Base-by-base conservation (phyloP, 2,113 vertebrate species). In the Thermophis baileyi region DNA sequence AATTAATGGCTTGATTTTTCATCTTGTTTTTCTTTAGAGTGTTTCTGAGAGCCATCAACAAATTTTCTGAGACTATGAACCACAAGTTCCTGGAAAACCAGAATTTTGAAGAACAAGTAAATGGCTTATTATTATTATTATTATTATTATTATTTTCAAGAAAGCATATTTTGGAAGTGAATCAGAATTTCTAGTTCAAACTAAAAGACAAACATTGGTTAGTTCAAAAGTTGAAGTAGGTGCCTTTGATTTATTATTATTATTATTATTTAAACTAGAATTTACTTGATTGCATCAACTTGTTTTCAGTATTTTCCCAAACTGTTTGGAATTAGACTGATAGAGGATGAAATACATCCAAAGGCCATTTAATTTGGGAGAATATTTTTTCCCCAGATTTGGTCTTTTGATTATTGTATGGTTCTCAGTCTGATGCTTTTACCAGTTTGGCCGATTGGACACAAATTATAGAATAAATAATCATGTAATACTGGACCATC, bases 31-130 rank as follows among this genome's bases (percentile, higher is more conserved):
- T 94, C 93, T 96, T 95, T 96, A 98, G 99, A 94, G 99, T 99
- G 30, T 99, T 99, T 96, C 97, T 99, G 95, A 98, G 98, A 97
- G 99, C 99, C 74, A 99, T 99, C 97, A 99, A 99, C 94, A 99
- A 98, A 92, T 99, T 99, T 54, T 99, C 99, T 11, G 98, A 99
- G 96, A 99, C 98, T 35, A 99, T 99, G 99, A 99, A 99, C 96
- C 98, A 98, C 93, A 99, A 99, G 96, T 99, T 99, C 95, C 98
- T 99, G 93, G 99, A 98, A 95, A 98, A 99, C 87, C 98, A 98
- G 27, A 98, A 98, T 97, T 99, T 99, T 97, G 99, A 99, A 98
- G 98, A 99, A 20, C 99, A 99, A 96, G 99, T 99, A 91, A 97
- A 97, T 97, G 9, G 12, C 8, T 91, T 46, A 53, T 88, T 91